Base-by-base conservation (phyloP, 2,797 vertebrate genomes). In the Fringilla coelebs region DNA sequence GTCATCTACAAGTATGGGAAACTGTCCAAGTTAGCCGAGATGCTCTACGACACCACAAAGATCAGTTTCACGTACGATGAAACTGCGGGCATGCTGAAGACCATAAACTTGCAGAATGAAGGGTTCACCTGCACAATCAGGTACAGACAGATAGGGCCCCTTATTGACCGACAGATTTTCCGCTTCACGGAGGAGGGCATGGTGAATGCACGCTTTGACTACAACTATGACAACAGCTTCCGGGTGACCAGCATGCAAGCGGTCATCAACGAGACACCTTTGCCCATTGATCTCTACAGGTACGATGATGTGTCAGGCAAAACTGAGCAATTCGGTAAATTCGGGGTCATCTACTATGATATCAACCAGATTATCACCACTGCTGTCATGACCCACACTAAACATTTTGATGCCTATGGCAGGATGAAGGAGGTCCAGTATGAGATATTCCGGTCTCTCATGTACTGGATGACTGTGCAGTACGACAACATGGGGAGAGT, bases 381-480 rank as follows among this genome's bases (percentile, higher is more conserved):
- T 0, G 98, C 99, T 0, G 99, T 99, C 88, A 99, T 99, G 99
- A 99, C 99, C 28, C 99, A 99, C 97, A 99, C 99, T 13, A 99
- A 99, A 89, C 99, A 99, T 97, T 99, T 99, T 49, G 99, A 99
- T 3, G 99, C 99, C 4, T 99, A 99, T 1, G 99, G 99, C 17
- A 98, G 99, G 18, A 99, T 99, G 96, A 99, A 99, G 95, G 99
- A 99, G 93, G 98, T 99, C 17, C 99, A 99, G 70, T 99, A 99
- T 1, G 99, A 99, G 97, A 99, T 99, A 82, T 99, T 99, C 88
- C 98, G 99, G 89, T 99, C 99, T 0, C 99, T 99, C 65, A 99
- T 99, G 99, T 99, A 99, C 97, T 99, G 99, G 99, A 99, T 99
- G 99, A 99, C 99, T 20, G 98, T 99, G 88, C 99, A 99, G 90